These are phyloP conservation scores for Trichomycterus rosablanca DNA, from an alignment of 2,113 vertebrate genomes.

Conservation along the genomic window DNA sequence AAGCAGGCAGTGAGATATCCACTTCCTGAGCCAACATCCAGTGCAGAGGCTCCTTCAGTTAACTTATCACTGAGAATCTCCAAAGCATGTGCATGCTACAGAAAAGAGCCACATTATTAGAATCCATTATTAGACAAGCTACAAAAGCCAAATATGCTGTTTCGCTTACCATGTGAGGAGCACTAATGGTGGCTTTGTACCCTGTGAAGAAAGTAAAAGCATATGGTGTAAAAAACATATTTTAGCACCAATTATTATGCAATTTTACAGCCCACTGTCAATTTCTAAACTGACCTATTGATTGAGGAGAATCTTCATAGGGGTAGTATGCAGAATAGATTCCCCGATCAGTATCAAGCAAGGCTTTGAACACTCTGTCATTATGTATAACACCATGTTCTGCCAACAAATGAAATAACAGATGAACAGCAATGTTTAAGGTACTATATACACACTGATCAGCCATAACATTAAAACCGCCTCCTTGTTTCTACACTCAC, in stretches of 20 bases:
- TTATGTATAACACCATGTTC: constrained; percentile 81
- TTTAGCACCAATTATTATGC: too few relatives aligned
- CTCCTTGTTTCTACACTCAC: too few relatives aligned
- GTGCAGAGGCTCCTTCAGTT: constrained; percentile 73
- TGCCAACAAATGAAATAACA: constrained; percentile 45
- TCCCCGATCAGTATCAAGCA: constrained; percentile 80
- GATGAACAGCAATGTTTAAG: too few relatives aligned
- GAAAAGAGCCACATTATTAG: not conserved
- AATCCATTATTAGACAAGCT: too few relatives aligned
- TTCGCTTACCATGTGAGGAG: constrained; percentile 84
- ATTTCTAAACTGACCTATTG: constrained; percentile 69
- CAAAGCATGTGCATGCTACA: constrained; percentile 82
- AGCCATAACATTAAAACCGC: too few relatives aligned
- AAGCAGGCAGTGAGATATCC: constrained; percentile 87
- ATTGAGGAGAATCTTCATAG: constrained; percentile 83
- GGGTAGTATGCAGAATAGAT: constrained; percentile 78
- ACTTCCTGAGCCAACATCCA: constrained; percentile 90
- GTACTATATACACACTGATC: too few relatives aligned
- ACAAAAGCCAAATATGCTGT: not conserved
- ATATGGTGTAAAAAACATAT: too few relatives aligned
- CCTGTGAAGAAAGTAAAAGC: constrained; percentile 58
- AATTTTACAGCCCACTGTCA: too few relatives aligned
- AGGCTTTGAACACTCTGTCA: constrained; percentile 74
- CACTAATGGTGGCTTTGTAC: constrained; percentile 87
- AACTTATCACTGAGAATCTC: constrained; percentile 77